phyloP scores from a whole-genome alignment of 2,113 vertebrate genomes.

The Mirza zaza region DNA sequence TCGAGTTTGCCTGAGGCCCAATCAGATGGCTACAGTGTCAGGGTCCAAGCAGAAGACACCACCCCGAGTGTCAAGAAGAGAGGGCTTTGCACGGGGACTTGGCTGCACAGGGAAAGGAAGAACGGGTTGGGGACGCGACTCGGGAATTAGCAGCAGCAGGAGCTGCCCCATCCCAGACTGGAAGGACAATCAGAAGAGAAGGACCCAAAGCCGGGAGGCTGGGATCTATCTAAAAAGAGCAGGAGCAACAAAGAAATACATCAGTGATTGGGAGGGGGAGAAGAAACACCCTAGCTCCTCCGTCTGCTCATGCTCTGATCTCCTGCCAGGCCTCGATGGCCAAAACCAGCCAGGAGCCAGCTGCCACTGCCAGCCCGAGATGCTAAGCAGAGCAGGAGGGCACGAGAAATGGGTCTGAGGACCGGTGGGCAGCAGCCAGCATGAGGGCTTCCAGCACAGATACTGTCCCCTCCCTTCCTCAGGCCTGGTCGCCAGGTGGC shows the following conservation, averaged over 20 bases:
- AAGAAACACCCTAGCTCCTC: fast-evolving
- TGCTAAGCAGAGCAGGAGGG: not conserved
- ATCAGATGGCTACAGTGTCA: fast-evolving
- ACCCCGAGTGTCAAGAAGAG: not conserved
- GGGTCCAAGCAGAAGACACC: not conserved
- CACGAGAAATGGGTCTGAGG: fast-evolving
- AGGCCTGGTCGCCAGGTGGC: too few species aligned
- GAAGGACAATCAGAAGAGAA: not conserved
- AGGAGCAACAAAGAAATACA: too few species aligned
- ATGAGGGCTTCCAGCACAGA: not conserved
- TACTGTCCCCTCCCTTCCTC: not conserved
- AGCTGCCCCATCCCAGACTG: fast-evolving
- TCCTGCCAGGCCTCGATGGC: not conserved
- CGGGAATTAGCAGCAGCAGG: not conserved
- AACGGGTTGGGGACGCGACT: fast-evolving
- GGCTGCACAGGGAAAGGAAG: not conserved
- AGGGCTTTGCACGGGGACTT: fast-evolving
- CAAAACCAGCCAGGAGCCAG: not conserved
- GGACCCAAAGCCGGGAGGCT: not conserved
- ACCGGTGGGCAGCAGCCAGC: not conserved
- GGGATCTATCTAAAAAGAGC: not conserved
- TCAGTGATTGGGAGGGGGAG: fast-evolving
- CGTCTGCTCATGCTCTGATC: fast-evolving
- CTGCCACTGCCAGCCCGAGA: fast-evolving
- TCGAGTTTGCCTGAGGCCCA: not conserved